A percentile compares a stretch with the other conserved stretches of the same genome.
These are phyloP conservation scores for Sitobion miscanthi DNA, from an alignment of 1,140 invertebrate genomes.

Conservation along the genomic window DNA sequence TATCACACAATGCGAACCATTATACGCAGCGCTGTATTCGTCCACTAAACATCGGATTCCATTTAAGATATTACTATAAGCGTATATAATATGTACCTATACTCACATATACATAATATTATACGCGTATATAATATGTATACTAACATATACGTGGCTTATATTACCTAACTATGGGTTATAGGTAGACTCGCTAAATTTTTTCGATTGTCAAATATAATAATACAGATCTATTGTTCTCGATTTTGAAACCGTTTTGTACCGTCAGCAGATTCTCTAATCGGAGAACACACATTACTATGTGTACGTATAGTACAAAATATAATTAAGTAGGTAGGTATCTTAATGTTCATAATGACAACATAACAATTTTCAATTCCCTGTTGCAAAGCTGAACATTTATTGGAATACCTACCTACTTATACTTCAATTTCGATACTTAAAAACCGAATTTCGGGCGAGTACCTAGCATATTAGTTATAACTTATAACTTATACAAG, in stretches of 20 bases:
- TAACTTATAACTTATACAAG: too few relatives aligned
- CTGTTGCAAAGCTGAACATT: too few relatives aligned
- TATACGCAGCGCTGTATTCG: not conserved
- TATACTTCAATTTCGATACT: too few relatives aligned
- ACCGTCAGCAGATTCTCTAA: not conserved
- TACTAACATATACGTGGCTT: not conserved
- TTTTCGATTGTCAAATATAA: not conserved
- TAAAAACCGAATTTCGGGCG: too few relatives aligned
- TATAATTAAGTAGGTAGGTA: too few relatives aligned
- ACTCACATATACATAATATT: not conserved
- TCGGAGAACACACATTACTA: too few relatives aligned
- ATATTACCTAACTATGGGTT: not conserved
- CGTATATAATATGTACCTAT: not conserved
- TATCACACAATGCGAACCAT: not conserved
- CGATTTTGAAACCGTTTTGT: not conserved
- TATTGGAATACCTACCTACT: too few relatives aligned
- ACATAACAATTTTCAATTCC: too few relatives aligned
- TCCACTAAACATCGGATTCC: not conserved
- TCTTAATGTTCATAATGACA: too few relatives aligned
- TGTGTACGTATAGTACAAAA: too few relatives aligned
- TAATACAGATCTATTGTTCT: not conserved
- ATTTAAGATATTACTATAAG: not conserved
- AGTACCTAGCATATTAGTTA: too few relatives aligned
- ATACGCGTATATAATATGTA: not conserved
- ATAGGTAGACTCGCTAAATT: not conserved